Evolutionary conservation across 1,140 invertebrate genomes (phyloP), one percentile per base, ranked within the genome.

Genomic region (Hirudo medicinalis): DNA sequence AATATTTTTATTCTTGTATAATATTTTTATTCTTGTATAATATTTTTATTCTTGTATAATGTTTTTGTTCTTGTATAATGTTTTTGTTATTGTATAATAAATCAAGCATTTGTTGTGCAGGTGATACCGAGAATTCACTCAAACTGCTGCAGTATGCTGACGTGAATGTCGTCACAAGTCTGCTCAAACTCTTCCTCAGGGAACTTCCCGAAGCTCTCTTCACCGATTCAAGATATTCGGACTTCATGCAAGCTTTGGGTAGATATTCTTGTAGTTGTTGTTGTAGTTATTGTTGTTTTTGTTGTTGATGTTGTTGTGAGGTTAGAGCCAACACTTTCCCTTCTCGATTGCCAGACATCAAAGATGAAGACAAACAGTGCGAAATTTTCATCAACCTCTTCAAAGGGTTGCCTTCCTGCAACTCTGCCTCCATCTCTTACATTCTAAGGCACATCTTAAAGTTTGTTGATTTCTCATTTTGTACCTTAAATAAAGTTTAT

Each of bases 141-240:
- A 89, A 91, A 22, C 63, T 75, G 15, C 40, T 80, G 29, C 69
- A 63, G 2, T 76, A 78, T 63, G 73, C 73, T 54, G 80, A 80
- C 69, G 79, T 82, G 19, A 76, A 82, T 75, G 77, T 80, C 11
- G 78, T 82, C 9, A 80, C 80, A 27, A 78, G 80, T 67, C 72
- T 79, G 40, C 76, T 82, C 20, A 82, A 82, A 72, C 74, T 82
- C 17, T 82, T 80, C 75, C 77, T 82, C 74, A 74, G 81, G 40
- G 81, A 82, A 71, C 76, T 82, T 13, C 81, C 81, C 17, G 80
- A 82, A 69, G 79, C 81, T 17, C 75, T 82, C 0, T 96, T 94
- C 77, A 94, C 92, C 0, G 92, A 94, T 78, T 86, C 87, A 17
- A 83, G 91, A 0, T 96, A 96, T 82, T 88, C 89, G 0, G 87